Base-by-base conservation (phyloP, 2,797 vertebrate species). In the Buphagus erythrorhynchus region DNA sequence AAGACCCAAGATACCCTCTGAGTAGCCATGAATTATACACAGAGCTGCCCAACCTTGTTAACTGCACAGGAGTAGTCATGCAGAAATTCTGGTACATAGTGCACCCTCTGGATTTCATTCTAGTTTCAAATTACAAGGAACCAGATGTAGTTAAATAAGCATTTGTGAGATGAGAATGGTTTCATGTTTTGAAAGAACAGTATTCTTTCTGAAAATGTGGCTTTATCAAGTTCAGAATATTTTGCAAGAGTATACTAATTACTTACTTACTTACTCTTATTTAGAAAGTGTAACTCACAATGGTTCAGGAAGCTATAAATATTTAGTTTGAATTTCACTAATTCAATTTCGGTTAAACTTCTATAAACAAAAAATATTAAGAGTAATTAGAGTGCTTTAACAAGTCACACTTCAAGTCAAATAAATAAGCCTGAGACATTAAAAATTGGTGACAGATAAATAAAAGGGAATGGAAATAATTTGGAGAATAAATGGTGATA, bases 21-120 rank as follows among this genome's bases (percentile, higher is more conserved):
- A 88, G 57, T 7, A 75, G 52, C 91, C 94, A 90, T 94, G 79
- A 97, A 97, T 95, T 93, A 95, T 94, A 65, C 91, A 96, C 72
- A 55, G 68, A 77, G 91, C 90, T 95, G 95, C 90, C 79, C 91
- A 86, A 21, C 49, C 91, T 62, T 35, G 88, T 95, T 91, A 95
- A 48, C 75, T 33, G 54, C 79, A 48, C 49, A 35, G 79, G 42
- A 68, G 65, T 4, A 91, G 87, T 11, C 95, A 97, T 49, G 90
- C 75, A 91, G 91, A 95, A 91, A 90, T 54, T 63, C 72, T 72
- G 76, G 38, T 57, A 19, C 0, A 1, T n/a, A 42, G 26, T 16
- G 33, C 82, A 90, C 89, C 82, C 91, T 88, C 90, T 80, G 91
- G 75, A 92, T 88, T 90, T 86, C 72, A 36, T 38, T 86, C 69